phyloP scores from a whole-genome alignment of 2,797 vertebrate genomes.

The Hyperoplus immaculatus region DNA sequence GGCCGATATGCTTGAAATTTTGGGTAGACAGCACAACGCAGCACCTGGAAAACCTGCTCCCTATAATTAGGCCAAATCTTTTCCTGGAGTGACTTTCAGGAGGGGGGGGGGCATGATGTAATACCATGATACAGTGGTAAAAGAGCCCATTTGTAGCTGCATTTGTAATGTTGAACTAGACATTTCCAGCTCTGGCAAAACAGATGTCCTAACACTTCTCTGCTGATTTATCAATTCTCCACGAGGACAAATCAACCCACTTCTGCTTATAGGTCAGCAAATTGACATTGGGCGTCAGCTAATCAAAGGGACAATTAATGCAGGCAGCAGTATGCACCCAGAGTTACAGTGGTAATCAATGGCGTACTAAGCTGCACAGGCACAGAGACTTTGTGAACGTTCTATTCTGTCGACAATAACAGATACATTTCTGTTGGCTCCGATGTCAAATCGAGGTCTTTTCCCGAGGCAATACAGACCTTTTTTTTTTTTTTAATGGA shows the following conservation, averaged over 20 bases:
- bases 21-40: slow-evolving; percentile 18
- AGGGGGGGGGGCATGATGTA: neutral
- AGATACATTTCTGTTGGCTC: neutral
- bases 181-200: neutral
- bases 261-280: slow-evolving; percentile 39
- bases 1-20: slow-evolving; percentile 11
- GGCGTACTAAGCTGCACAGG: slow-evolving; percentile 35
- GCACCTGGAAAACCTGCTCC: slow-evolving; percentile 30
- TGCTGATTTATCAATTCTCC: slow-evolving; percentile 54
- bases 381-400: slow-evolving; percentile 38
- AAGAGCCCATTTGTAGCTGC: slow-evolving; percentile 6
- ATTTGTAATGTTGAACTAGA: slow-evolving; percentile 6
- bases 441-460: neutral
- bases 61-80: slow-evolving; percentile 33
- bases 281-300: slow-evolving; percentile 54
- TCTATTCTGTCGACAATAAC: neutral
- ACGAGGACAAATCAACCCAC: slow-evolving; percentile 48
- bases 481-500: neutral
- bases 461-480: neutral
- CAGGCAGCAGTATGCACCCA: slow-evolving; percentile 29
- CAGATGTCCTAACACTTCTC: neutral
- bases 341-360: slow-evolving; percentile 42
- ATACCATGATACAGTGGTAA: slow-evolving; percentile 12
- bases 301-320: slow-evolving; percentile 72
- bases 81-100: slow-evolving; percentile 13